Base-by-base conservation (phyloP, 2,797 vertebrate genomes). In the Cuniculus paca region DNA sequence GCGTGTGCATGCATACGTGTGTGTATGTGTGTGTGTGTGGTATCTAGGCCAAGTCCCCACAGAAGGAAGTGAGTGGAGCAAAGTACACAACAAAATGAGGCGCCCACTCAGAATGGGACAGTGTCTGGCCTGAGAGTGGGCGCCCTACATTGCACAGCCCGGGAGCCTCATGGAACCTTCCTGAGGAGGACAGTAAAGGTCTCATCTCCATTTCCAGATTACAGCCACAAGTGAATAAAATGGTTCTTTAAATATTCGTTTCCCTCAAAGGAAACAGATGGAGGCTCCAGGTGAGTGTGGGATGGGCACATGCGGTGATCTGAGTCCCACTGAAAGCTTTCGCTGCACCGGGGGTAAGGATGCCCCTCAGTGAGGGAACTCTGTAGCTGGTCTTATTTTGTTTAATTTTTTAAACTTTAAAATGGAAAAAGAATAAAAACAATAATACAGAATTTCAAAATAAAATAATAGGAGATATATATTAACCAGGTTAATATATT, bases 221-320 rank as follows among this genome's bases (percentile, higher is more conserved):
- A 39, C 8, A 14, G 19, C 9, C 45, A 22, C 65, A 22, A 22
- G 20, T 1, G 13, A 28, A 65, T 42, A 88, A 80, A 91, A 61
- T 0, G 14, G 42, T 54, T 63, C 39, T 83, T 86, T 60, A 50
- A 80, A 75, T 16, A 61, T 45, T 24, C 6, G 31, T 34, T 70
- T 92, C 31, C 9, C 20, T 86, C 70, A 39, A 72, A 63, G 58
- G 54, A 48, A 92, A 31, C 39, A 82, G 72, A n/a, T 22, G 90
- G 91, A 78, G 45, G 0, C 24, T 48, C 60, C 5, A 24, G 36
- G 80, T 58, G 31, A 61, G 11, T 16, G 5, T 4, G 54, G 56
- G 50, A 17, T 1, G 26, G 77, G 50, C 31, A 0, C 11, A 1
- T 65, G 39, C n/a, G 19, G 77, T 1, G 91, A 26, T 10, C 45